Evolutionary conservation across 2,113 vertebrate species (phyloP), one percentile per base, ranked within the genome.

Genomic region (Smithornis capensis): DNA sequence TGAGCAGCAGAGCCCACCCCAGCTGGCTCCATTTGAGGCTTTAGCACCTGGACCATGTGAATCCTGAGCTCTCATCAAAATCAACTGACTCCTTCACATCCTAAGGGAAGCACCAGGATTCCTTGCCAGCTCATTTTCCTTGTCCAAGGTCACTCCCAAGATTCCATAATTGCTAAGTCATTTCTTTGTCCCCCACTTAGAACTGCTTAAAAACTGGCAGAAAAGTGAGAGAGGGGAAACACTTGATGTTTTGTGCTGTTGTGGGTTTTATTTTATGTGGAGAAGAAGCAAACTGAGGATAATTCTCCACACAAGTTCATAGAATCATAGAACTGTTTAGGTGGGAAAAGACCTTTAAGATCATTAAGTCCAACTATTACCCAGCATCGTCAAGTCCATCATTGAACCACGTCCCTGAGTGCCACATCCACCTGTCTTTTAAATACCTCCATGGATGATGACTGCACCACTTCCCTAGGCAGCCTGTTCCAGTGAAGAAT

Each of bases 31-130:
- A 0, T 10, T 6, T 7, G 5, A 67, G 42, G 19, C 24, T 27
- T 53, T 11, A 33, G 29, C 44, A 10, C 12, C 33, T 0, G 0
- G 25, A 10, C 22, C 1, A 0, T 0, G 0, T 1, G 5, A 14
- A 42, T 50, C 33, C 33, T 4, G 14, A 60, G 10, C 10, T 37
- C 19, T 25, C 12, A 11, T 25, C 49, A 78, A 23, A 71, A 68
- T 19, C 14, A 38, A 15, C 8, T 4, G 29, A 3, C 11, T 47
- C 35, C 12, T 49, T 64, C 12, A 23, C 5, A n/a, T 60, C 56
- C 12, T 7, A 42, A 79, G 25, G 13, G 40, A 40, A 81, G 15
- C 0, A 1, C 6, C 7, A 8, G 5, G 8, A 16, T 21, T 55
- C 44, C 10, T 74, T 4, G 0, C 25, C 44, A 55, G 47, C 11